Evolutionary conservation across 2,888 invertebrate genomes (phyloP).

Genomic region (Bugula neritina): DNA sequence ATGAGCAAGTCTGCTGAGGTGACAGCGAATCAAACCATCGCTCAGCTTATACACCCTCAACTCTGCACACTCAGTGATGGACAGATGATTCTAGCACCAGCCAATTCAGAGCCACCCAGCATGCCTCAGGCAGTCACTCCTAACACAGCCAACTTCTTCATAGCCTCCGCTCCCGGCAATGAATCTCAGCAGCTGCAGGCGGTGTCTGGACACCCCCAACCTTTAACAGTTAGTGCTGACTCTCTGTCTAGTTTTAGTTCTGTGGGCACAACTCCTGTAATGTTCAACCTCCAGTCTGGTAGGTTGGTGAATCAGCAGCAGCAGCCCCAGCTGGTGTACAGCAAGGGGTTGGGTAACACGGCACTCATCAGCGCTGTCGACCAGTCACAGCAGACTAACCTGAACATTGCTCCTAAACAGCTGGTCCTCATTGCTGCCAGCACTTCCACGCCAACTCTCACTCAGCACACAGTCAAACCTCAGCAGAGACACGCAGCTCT

Average conservation of each 20-base stretch:
- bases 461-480: background rate
- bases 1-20: background rate
- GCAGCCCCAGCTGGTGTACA: background rate
- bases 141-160: background rate
- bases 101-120: background rate
- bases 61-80: background rate
- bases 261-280: background rate
- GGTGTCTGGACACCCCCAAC: background rate
- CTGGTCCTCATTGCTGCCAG: constrained; percentile 4
- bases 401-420: constrained; percentile 22
- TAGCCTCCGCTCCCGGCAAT: background rate
- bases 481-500: background rate
- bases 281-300: background rate
- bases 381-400: background rate
- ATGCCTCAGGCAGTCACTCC: background rate
- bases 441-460: background rate
- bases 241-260: background rate
- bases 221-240: background rate
- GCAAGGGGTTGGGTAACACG: background rate
- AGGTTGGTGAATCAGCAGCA: background rate
- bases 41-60: too few species aligned
- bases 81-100: background rate
- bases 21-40: background rate
- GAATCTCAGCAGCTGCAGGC: background rate
- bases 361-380: background rate